Conservation (phyloP, 2,113 vertebrate genomes). For the Leiothrix lutea region DNA sequence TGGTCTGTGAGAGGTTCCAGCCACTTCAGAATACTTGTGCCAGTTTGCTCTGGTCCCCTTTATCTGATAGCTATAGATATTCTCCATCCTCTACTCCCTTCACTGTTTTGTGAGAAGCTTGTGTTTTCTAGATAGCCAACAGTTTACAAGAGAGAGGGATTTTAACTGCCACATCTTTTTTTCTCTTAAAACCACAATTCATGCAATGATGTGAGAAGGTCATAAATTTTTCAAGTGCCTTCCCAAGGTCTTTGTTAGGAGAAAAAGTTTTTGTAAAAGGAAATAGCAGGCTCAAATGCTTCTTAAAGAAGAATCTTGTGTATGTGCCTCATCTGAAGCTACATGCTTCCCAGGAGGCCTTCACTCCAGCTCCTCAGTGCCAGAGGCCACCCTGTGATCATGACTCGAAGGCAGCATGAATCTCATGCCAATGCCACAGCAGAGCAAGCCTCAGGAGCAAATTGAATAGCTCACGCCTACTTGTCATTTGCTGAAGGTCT, state of each 20-base stretch:
- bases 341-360: neutral
- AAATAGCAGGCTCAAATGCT: neutral
- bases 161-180: neutral
- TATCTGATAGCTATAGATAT: neutral
- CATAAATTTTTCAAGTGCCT: neutral
- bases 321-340: neutral
- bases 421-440: neutral
- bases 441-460: neutral
- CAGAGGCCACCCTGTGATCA: neutral
- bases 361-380: neutral
- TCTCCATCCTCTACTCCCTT: neutral
- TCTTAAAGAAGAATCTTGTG: neutral
- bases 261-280: neutral
- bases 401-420: accelerated
- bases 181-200: neutral
- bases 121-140: neutral
- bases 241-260: neutral
- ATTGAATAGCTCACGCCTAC: accelerated
- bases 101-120: neutral
- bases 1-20: neutral
- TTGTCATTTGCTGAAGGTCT: neutral
- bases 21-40: neutral
- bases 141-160: neutral
- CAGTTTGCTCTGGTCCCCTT: neutral
- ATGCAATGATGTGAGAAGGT: neutral